Conservation (phyloP, 2,113 vertebrate genomes). For the Saccopteryx leptura region DNA sequence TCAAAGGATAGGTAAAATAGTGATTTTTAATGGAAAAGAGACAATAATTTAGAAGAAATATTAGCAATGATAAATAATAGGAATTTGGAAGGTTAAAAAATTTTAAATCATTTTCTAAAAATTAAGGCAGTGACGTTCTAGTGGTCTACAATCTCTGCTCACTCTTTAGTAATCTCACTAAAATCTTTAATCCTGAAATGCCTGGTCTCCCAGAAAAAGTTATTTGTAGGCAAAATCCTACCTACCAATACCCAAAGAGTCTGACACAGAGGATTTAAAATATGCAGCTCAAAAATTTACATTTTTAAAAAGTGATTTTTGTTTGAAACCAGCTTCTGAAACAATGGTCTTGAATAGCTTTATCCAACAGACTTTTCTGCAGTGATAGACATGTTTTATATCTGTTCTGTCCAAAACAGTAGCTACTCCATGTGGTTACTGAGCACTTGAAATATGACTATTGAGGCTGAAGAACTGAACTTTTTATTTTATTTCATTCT, state of each 20-base stretch:
- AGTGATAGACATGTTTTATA: background rate
- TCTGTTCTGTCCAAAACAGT: background rate
- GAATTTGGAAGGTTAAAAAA: background rate
- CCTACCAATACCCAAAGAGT: background rate
- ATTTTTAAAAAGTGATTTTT: background rate
- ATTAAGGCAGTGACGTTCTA: background rate
- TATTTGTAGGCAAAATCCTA: background rate
- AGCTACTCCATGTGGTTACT: background rate
- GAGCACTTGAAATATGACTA: background rate
- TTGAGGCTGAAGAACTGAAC: background rate
- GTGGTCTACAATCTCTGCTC: background rate
- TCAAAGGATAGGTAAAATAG: background rate
- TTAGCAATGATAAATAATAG: background rate
- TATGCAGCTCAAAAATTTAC: background rate
- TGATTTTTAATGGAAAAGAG: background rate
- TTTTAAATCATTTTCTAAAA: background rate
- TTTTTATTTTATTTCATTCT: background rate
- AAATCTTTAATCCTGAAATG: background rate
- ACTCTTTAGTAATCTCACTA: background rate
- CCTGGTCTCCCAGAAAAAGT: background rate
- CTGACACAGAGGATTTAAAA: background rate
- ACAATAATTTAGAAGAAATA: background rate
- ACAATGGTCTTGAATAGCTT: background rate
- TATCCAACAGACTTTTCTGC: background rate
- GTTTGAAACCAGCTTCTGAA: background rate